Base-by-base conservation (phyloP, 1,140 invertebrate species). In the Ruditapes philippinarum region DNA sequence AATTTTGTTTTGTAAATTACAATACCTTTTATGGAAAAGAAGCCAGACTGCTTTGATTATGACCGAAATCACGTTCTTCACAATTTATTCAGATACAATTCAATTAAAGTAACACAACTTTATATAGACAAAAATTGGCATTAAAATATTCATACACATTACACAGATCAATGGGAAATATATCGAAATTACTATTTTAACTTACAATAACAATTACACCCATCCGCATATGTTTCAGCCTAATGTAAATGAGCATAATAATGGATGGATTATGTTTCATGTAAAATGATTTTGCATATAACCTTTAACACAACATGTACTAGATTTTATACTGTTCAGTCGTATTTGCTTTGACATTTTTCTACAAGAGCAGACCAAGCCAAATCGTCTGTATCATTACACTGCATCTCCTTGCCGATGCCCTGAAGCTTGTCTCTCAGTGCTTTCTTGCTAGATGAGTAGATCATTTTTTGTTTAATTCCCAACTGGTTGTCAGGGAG, bases 401-500 rank as follows among this genome's bases (percentile, higher is more conserved):
- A 97, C 96, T 99, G 99, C 96, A 99, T 98, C 97, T 99, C 99
- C 97, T 99, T 99, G 96, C 98, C 98, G 93, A 99, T 98, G 94
- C 98, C 99, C 91, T 99, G 98, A 94, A 99, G 96, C 85, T 98
- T 98, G 96, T 99, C 99, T 97, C 99, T 99, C 93, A 99, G 96
- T 92, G 98, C 98, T 96, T 99, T 98, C 95, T 99, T 99, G 93
- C 98, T 99, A 97, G 98, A 98, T 82, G 99, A 99, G 97, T 99
- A 99, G 97, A 99, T 98, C 98, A 99, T 99, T 98, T 99, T 99
- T 98, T 99, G 99, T 97, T 99, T 99, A 87, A 99, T 98, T 96
- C 98, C 98, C 94, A 99, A 98, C 95, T 98, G 98, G 70, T 88
- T 60, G 96, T 99, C 98, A 40, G 98, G 99, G 97, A 98, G 99